A percentile compares a stretch with the other conserved stretches of the same genome.
Evolutionary conservation across 64 coral and sea anemone species (phyloP).

Genomic region (Pachyseris speciosa): DNA sequence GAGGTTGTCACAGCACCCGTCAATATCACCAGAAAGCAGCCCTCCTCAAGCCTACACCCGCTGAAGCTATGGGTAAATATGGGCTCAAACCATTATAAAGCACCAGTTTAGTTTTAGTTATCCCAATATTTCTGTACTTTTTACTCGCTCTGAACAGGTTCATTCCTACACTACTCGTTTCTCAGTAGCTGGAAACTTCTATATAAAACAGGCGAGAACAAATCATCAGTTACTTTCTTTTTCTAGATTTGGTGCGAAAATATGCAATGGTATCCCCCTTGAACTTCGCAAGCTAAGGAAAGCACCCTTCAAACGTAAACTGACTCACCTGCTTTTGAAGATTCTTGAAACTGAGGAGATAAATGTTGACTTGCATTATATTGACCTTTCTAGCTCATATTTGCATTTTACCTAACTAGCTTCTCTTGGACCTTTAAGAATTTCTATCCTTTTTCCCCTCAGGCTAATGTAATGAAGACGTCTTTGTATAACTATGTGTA

Average conservation of each 20-base stretch:
- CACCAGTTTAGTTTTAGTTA: too few species aligned
- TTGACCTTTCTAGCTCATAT: neutral
- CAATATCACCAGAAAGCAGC: too few species aligned
- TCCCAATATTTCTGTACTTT: conserved; percentile 7
- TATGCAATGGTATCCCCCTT: neutral
- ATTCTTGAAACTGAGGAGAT: neutral
- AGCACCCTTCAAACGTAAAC: neutral
- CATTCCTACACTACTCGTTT: neutral
- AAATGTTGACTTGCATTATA: neutral
- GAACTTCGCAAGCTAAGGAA: neutral
- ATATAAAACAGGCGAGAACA: neutral
- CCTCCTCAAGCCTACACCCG: too few species aligned
- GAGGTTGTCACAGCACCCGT: too few species aligned
- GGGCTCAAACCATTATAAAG: too few species aligned
- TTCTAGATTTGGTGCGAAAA: conserved; percentile 10
- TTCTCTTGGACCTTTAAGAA: neutral
- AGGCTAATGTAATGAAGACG: too few species aligned
- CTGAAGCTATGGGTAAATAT: too few species aligned
- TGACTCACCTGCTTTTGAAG: neutral
- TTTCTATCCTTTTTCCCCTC: too few species aligned
- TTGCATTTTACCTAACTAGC: neutral
- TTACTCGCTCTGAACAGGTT: neutral
- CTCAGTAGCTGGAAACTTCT: neutral
- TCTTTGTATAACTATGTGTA: too few species aligned
- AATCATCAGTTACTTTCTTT: conserved; percentile 9